Percentiles rank a stretch among this genome's conserved stretches.
These are phyloP conservation scores for Umimayanthus kanabou DNA, from an alignment of 92 coral and sea anemone genomes.

Conservation along the genomic window DNA sequence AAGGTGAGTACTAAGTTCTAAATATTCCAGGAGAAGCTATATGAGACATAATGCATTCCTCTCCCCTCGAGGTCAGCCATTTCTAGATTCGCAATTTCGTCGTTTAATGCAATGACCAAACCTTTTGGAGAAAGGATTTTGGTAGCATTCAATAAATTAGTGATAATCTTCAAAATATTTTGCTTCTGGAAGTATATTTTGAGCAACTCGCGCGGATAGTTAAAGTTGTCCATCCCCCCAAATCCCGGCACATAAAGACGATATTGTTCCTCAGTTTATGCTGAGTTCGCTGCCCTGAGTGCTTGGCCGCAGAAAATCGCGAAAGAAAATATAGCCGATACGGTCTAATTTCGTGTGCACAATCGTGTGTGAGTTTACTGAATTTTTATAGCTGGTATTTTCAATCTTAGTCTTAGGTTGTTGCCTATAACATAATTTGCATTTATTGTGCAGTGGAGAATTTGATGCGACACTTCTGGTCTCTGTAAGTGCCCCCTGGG, in stretches of 20 bases:
- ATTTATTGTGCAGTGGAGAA: not conserved
- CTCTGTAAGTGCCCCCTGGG: conserved; percentile 6
- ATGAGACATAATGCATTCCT: not conserved
- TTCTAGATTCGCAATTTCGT: not conserved
- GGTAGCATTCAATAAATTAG: not conserved
- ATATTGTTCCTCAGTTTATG: conserved; percentile 22
- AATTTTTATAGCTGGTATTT: not conserved
- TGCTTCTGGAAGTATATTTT: not conserved
- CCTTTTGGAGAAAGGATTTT: not conserved
- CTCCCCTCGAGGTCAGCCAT: not conserved
- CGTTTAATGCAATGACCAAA: not conserved
- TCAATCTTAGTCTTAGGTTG: not conserved
- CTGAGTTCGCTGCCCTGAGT: not conserved
- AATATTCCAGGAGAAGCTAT: not conserved
- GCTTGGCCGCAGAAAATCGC: not conserved
- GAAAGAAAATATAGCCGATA: not conserved
- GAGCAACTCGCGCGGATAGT: conserved; percentile 2
- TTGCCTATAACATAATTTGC: not conserved
- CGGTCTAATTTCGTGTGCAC: not conserved
- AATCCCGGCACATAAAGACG: conserved; percentile 28
- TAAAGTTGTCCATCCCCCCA: not conserved
- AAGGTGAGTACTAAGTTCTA: not conserved
- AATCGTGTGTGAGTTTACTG: not conserved
- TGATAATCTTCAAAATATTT: not conserved
- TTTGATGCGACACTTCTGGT: conserved; percentile 17